phyloP scores from a whole-genome alignment of 2,113 vertebrate species.

The Cricetomys ansorgei region DNA sequence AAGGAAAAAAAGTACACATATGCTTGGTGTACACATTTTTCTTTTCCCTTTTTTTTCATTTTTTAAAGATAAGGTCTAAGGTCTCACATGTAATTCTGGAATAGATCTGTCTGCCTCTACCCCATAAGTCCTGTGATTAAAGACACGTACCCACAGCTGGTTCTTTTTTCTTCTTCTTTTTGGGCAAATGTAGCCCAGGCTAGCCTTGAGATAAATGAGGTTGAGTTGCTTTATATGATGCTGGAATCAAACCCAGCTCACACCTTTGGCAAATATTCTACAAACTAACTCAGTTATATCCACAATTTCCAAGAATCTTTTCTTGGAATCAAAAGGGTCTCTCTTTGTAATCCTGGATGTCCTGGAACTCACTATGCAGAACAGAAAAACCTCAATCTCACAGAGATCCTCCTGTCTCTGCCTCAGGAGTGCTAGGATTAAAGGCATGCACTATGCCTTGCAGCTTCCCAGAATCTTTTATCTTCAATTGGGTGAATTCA shows the following conservation, averaged over 20 bases:
- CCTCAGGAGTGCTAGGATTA: not conserved
- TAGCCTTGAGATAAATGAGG: not conserved
- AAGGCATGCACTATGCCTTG: not conserved
- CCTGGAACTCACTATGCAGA: not conserved
- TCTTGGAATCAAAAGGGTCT: not conserved
- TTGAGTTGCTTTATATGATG: not conserved
- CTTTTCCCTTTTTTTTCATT: not conserved
- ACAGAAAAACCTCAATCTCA: not conserved
- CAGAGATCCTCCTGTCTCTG: not conserved
- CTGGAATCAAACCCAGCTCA: not conserved
- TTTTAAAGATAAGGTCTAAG: not conserved
- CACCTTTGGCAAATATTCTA: not conserved
- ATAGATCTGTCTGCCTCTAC: not conserved
- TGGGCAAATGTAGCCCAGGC: not conserved
- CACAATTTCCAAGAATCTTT: not conserved
- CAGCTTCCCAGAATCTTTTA: not conserved
- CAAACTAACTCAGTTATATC: not conserved
- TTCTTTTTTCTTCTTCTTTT: not conserved
- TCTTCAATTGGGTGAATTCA: not conserved
- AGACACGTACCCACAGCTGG: not conserved
- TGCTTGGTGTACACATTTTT: not conserved
- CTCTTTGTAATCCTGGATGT: not conserved
- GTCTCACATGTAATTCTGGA: not conserved
- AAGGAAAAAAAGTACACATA: not conserved
- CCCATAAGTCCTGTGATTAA: not conserved